Conservation (phyloP, 2,797 vertebrate species). For the Enteromius paludinosus region DNA sequence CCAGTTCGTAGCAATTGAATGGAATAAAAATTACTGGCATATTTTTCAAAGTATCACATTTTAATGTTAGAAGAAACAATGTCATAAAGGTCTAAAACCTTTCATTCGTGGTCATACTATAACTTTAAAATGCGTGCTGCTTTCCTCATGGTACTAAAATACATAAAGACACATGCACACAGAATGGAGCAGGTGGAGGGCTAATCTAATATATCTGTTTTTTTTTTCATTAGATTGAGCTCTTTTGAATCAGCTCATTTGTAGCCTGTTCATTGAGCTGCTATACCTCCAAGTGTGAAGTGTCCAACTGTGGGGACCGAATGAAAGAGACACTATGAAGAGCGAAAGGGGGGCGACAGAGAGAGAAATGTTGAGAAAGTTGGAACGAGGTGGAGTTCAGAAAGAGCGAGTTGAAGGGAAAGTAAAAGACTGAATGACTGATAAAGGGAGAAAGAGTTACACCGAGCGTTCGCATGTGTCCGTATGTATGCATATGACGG, state of each 20-base stretch:
- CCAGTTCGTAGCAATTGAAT: neutral
- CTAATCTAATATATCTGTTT: conserved; percentile 74
- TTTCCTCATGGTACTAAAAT: neutral
- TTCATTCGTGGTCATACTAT: neutral
- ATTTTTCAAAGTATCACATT: neutral
- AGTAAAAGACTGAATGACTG: conserved; percentile 36
- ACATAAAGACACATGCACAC: conserved; percentile 61
- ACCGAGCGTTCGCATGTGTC: conserved; percentile 1
- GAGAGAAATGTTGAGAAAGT: conserved; percentile 42
- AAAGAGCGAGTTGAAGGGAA: conserved; percentile 19
- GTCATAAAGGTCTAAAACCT: neutral
- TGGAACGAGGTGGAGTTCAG: conserved; percentile 27
- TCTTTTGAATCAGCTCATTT: conserved; percentile 77
- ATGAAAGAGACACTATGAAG: conserved; percentile 55
- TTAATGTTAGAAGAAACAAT: neutral
- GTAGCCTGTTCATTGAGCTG: conserved; percentile 74
- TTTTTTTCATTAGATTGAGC: conserved; percentile 63
- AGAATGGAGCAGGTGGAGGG: conserved; percentile 73
- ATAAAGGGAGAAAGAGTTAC: conserved; percentile 36
- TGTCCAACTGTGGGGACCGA: conserved; percentile 64
- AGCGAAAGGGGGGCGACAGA: neutral
- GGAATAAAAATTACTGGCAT: neutral
- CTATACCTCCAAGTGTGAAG: conserved; percentile 76
- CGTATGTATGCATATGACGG: conserved; percentile 37
- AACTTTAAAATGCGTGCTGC: neutral